phyloP scores from a whole-genome alignment of 2,888 invertebrate species.

The Lithophane semibrunnea region DNA sequence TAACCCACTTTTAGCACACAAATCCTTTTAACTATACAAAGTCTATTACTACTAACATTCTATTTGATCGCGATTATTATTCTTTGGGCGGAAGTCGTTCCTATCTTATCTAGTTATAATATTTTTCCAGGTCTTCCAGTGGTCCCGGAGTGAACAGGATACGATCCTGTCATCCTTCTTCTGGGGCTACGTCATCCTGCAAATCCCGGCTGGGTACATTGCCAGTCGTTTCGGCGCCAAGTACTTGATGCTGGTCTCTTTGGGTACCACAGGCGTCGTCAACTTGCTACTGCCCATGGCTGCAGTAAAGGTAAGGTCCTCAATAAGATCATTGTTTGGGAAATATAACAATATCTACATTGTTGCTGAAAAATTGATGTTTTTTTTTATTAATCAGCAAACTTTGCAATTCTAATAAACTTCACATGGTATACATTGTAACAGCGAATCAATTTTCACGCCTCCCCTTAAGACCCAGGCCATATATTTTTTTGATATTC shows the following conservation, averaged over 20 bases:
- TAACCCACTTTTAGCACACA: no score
- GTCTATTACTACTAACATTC: no score
- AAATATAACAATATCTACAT: background rate
- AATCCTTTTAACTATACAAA: no score
- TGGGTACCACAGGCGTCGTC: conserved; percentile 80
- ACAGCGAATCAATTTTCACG: no score
- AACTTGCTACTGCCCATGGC: conserved; percentile 83
- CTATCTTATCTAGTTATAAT: background rate
- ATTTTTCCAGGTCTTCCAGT: conserved; percentile 87
- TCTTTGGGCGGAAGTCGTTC: no score
- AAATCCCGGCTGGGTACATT: conserved; percentile 93
- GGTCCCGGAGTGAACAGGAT: conserved; percentile 90
- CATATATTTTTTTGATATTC: no score
- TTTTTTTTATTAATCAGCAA: background rate
- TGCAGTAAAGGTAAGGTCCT: conserved; percentile 75
- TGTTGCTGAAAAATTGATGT: no score
- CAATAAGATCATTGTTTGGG: background rate
- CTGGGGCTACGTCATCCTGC: conserved; percentile 94
- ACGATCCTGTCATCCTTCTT: conserved; percentile 94
- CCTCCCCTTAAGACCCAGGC: no score
- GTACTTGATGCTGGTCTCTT: conserved; percentile 89
- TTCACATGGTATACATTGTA: background rate
- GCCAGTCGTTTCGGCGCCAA: conserved; percentile 95
- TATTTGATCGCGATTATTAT: no score
- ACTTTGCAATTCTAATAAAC: background rate